Evolutionary conservation across 2,888 invertebrate genomes (phyloP).

Genomic region (Rhyacophila evoluta): DNA sequence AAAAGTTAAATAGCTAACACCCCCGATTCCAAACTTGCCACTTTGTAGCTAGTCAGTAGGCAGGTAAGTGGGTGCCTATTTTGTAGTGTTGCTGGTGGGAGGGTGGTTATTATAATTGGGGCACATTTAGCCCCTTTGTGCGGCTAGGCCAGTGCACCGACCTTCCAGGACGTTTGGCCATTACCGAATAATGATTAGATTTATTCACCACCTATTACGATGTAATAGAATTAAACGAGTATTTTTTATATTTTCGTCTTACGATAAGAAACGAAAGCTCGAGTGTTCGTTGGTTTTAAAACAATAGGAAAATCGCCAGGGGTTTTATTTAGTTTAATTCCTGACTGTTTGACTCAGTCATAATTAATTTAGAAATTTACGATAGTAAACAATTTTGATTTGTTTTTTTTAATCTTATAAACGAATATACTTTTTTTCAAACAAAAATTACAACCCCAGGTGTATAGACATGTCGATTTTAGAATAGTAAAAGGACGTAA

Average conservation of each 20-base stretch:
- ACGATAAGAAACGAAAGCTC: not conserved
- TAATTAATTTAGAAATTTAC: not conserved
- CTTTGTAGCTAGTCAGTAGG: constrained; percentile 9
- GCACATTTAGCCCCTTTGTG: constrained; percentile 8
- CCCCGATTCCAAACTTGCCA: not conserved
- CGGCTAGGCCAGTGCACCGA: constrained; percentile 4
- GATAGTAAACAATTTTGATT: no score
- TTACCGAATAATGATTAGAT: constrained; percentile 17
- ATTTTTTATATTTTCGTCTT: constrained; percentile 2
- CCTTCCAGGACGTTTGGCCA: not conserved
- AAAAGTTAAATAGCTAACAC: not conserved
- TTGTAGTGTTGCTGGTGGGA: not conserved
- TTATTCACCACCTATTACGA: constrained; percentile 16
- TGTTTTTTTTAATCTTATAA: no score
- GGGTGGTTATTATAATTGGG: constrained; percentile 17
- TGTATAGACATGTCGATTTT: no score
- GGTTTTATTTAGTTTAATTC: not conserved
- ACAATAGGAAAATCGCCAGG: not conserved
- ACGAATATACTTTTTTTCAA: no score
- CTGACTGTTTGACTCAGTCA: not conserved
- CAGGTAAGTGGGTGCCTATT: not conserved
- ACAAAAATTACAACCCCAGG: no score
- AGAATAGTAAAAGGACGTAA: no score
- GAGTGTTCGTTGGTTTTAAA: not conserved
- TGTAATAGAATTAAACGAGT: constrained; percentile 3